A percentile compares a stretch with the other conserved stretches of the same genome.
These are phyloP conservation scores for Cryptocheilus praepositus DNA, from an alignment of 2,888 invertebrate genomes.

Conservation along the genomic window DNA sequence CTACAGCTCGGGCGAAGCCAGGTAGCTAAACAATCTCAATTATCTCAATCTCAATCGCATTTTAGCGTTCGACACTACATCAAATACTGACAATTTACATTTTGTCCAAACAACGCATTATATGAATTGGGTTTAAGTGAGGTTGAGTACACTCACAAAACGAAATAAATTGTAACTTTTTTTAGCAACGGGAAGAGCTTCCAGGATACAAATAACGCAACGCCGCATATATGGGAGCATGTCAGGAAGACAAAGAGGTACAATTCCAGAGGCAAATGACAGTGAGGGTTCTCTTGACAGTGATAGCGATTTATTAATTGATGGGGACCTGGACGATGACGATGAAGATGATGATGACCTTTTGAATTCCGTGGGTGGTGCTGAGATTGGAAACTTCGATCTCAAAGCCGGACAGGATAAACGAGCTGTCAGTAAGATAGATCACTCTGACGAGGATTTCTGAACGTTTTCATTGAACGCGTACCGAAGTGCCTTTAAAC, in stretches of 20 bases:
- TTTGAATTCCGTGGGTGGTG: constrained; percentile 59
- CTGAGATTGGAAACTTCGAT: constrained; percentile 62
- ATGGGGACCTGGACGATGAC: constrained; percentile 79
- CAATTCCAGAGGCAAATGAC: constrained; percentile 67
- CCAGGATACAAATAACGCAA: constrained; percentile 63
- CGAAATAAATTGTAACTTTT: constrained; percentile 12
- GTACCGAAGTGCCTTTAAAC: no score
- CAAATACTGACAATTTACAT: no score
- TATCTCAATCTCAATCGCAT: no score
- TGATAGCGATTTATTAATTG: constrained; percentile 77
- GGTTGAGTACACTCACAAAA: not conserved
- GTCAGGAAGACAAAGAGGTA: constrained; percentile 73
- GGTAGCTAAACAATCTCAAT: no score
- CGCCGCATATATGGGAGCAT: constrained; percentile 79
- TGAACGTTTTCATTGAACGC: not conserved
- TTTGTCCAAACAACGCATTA: no score
- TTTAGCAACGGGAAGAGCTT: constrained; percentile 59
- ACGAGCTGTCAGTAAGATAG: constrained; percentile 66
- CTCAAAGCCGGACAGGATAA: constrained; percentile 65
- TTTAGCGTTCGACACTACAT: no score
- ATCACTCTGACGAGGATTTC: constrained; percentile 71
- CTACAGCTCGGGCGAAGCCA: constrained; percentile 45
- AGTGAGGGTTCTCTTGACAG: constrained; percentile 71
- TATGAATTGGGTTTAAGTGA: no score
- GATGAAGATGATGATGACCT: constrained; percentile 80